A percentile compares a stretch with the other conserved stretches of the same genome.
Evolutionary conservation across 2,888 invertebrate genomes (phyloP).

Genomic region (Germaria angustata): DNA sequence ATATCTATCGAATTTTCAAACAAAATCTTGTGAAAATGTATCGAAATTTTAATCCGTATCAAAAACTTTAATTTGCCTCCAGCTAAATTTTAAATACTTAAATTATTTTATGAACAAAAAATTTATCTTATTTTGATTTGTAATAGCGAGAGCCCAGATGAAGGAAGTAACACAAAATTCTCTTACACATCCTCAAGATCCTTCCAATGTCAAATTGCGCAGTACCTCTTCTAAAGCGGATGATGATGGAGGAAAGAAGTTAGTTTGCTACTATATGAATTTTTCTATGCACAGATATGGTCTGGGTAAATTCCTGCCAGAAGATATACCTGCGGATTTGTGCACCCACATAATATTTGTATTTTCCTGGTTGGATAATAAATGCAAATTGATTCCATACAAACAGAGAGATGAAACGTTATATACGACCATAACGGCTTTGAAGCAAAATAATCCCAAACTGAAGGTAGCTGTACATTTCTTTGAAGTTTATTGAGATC

Average conservation of each 20-base stretch:
- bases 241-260: constrained; percentile 87
- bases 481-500: not conserved
- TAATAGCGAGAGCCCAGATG: no score
- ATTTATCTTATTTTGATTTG: no score
- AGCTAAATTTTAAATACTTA: no score
- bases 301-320: constrained; percentile 94
- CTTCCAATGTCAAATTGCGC: no score
- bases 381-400: constrained; percentile 94
- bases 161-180: no score
- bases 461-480: no score
- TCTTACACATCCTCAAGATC: no score
- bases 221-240: constrained; percentile 83
- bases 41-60: no score
- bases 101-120: no score
- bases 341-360: constrained; percentile 98
- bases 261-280: constrained; percentile 98
- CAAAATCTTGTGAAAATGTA: no score
- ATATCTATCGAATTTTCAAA: no score
- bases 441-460: constrained; percentile 94
- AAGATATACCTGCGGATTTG: constrained; percentile 95
- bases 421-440: constrained; percentile 90
- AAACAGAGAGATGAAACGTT: constrained; percentile 97
- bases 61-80: no score
- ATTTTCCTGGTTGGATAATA: constrained; percentile 99
- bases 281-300: constrained; percentile 98